Conservation (phyloP, 2,888 invertebrate genomes). For the Crocallis elinguaria region DNA sequence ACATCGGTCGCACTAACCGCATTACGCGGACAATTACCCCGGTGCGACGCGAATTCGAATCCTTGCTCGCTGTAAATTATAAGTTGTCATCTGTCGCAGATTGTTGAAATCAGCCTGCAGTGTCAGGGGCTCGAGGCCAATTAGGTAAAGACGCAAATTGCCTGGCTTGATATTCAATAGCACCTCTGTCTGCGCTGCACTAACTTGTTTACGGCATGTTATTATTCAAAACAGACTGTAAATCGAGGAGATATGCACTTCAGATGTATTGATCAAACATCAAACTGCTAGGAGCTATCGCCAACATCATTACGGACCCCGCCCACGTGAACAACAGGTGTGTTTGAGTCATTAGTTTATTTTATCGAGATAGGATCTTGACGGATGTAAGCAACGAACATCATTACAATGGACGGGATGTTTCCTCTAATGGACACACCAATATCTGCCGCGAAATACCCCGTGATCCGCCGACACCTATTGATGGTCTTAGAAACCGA, state of each 20-base stretch:
- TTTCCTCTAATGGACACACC: conserved; percentile 75
- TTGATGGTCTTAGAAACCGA: conserved; percentile 69
- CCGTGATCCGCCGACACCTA: conserved; percentile 52
- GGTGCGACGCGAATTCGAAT: conserved; percentile 40
- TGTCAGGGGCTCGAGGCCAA: not conserved
- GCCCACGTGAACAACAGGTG: conserved; percentile 67
- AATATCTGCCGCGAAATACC: conserved; percentile 49
- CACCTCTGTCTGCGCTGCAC: not conserved
- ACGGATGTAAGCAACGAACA: conserved; percentile 73
- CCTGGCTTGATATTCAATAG: conserved; percentile 4
- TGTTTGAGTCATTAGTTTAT: conserved; percentile 77
- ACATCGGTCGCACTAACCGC: conserved; percentile 55
- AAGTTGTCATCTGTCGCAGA: not conserved
- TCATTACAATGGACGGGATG: conserved; percentile 72
- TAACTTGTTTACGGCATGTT: conserved; percentile 11
- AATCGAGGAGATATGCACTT: conserved; percentile 40
- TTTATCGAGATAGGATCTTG: conserved; percentile 77
- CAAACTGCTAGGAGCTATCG: conserved; percentile 65
- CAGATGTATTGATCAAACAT: conserved; percentile 56
- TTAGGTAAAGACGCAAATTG: conserved; percentile 2
- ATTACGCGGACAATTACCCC: conserved; percentile 61
- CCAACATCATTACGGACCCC: conserved; percentile 62
- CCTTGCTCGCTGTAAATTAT: conserved; percentile 2
- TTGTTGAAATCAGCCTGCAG: not conserved
- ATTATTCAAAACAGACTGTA: conserved; percentile 35